Base-by-base conservation (phyloP, 2,797 vertebrate genomes). In the Paramormyrops hopkinsi region DNA sequence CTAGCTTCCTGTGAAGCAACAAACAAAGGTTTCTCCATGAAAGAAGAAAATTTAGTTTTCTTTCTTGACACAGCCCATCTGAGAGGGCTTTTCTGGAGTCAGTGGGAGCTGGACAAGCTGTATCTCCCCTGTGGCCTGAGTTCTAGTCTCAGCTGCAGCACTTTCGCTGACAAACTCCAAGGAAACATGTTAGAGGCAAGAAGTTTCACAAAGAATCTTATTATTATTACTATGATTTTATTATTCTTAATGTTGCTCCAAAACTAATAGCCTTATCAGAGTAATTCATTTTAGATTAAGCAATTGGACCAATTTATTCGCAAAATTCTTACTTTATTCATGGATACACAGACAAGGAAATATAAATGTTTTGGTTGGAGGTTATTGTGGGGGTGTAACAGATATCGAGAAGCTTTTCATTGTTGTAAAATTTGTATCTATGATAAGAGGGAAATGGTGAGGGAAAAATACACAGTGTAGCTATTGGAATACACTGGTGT, bases 41-140 rank as follows among this genome's bases (percentile, higher is more conserved):
- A 46, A 86, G 90, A 90, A 86, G 17, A 53, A 53, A 37, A n/a
- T 37, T 19, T 3, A 19, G 33, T 44, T 79, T 44, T 79, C 54
- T 82, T 54, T 29, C 33, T 53, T 82, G 33, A 53, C 69, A 82
- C 73, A 56, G 88, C 88, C 73, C 44, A 46, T 25, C 79, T 25
- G 9, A 56, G 93, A 93, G 92, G 92, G 92, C 92, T 92, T 93
- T 92, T 50, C 83, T 37, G 91, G 87, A 54, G 92, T 91, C 93
- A 91, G 88, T 25, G 25, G 37, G 88, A 89, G 88, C 37, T 17
- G 2, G 37, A 14, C 25, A 14, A 25, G 37, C 12, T 19, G 33
- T 44, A 56, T 51, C 88, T 59, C 6, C 46, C 11, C 79, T 7
- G 19, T 46, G 22, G 22, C 54, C 22, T 25, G 44, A 48, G 29